These are phyloP conservation scores for Stegodyphus mimosarum DNA, from an alignment of 1,140 invertebrate genomes.

Conservation along the genomic window DNA sequence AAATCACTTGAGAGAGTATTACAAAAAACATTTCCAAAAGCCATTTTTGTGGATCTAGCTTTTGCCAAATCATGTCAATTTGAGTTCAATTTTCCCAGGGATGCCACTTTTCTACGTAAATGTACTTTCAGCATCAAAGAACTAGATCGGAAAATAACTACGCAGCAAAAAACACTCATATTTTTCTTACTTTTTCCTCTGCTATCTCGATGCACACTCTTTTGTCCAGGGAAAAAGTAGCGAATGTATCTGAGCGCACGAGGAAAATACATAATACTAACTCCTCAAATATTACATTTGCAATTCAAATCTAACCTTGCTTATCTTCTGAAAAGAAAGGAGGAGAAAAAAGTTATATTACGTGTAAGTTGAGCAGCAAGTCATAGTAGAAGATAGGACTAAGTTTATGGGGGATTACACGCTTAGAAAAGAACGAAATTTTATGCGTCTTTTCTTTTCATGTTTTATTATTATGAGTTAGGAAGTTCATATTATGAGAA, in stretches of 20 bases:
- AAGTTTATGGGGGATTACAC: slow-evolving; percentile 32
- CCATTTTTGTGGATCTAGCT: too few species aligned
- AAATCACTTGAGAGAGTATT: too few species aligned
- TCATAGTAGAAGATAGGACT: slow-evolving; percentile 35
- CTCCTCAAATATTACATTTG: slow-evolving; percentile 57
- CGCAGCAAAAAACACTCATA: slow-evolving; percentile 6
- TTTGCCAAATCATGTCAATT: too few species aligned
- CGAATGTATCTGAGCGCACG: slow-evolving; percentile 11
- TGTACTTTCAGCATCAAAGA: neutral
- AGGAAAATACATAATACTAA: slow-evolving; percentile 15
- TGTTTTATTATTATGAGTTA: neutral
- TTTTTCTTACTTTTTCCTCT: slow-evolving; percentile 26
- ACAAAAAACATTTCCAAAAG: too few species aligned
- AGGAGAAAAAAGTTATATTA: slow-evolving; percentile 28
- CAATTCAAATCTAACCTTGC: slow-evolving; percentile 46
- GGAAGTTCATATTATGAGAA: neutral
- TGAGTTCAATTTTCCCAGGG: too few species aligned
- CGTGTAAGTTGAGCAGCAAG: slow-evolving; percentile 35
- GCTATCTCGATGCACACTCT: slow-evolving; percentile 14
- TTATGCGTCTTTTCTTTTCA: slow-evolving; percentile 20
- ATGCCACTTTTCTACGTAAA: too few species aligned
- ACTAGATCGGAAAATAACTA: slow-evolving; percentile 13
- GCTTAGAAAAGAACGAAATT: slow-evolving; percentile 44
- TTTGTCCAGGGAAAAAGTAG: slow-evolving; percentile 12
- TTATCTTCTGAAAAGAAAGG: slow-evolving; percentile 24